Conservation (phyloP, 1,140 invertebrate species). For the Heliconius hermathena region DNA sequence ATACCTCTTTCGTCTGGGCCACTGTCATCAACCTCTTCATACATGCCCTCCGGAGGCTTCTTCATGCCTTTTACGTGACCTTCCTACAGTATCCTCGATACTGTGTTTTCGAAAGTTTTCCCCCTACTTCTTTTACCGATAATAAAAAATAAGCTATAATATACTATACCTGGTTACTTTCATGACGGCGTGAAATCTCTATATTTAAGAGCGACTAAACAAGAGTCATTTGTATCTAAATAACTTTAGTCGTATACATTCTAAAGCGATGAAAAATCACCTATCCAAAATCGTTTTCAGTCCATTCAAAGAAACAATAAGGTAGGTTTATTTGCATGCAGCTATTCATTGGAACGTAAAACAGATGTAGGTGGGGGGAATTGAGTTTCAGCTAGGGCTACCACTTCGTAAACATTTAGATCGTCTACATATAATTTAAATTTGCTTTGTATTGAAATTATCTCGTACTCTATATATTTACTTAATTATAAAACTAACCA, state of each 20-base stretch:
- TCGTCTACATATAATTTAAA: background rate
- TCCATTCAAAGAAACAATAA: conserved; percentile 60
- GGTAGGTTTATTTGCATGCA: conserved; percentile 65
- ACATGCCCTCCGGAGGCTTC: no score
- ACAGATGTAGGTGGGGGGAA: conserved; percentile 64
- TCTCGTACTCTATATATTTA: no score
- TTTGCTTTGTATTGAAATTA: no score
- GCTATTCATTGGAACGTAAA: conserved; percentile 68
- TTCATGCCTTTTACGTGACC: no score
- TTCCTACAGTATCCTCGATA: no score
- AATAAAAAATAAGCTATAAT: no score
- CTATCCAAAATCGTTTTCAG: conserved; percentile 31
- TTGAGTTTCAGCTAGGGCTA: conserved; percentile 47
- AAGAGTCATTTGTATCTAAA: conserved; percentile 7
- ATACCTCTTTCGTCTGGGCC: no score
- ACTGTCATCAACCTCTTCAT: no score
- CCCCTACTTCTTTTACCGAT: no score
- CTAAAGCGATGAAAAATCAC: conserved; percentile 31
- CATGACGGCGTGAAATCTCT: background rate
- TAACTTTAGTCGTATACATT: background rate
- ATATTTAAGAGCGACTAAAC: background rate
- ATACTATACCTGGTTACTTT: background rate
- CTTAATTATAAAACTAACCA: no score
- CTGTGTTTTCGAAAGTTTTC: no score
- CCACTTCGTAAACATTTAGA: background rate